phyloP scores from a whole-genome alignment of 2,888 invertebrate species.

The Linnaemya vulpina region DNA sequence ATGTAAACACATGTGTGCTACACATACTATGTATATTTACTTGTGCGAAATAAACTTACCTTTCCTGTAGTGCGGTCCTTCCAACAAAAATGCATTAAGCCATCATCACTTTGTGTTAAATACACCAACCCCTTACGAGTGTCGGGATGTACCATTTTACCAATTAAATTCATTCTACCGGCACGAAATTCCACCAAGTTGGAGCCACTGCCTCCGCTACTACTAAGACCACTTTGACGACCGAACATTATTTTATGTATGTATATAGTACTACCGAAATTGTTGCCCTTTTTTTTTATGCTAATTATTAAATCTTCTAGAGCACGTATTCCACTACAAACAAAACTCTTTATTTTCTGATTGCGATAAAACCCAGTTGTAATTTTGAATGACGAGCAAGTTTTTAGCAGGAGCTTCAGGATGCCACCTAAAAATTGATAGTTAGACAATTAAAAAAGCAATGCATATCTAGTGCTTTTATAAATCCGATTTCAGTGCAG shows the following conservation, averaged over 20 bases:
- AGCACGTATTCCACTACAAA: not conserved
- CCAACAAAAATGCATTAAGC: slow-evolving; percentile 99
- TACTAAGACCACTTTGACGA: slow-evolving; percentile 86
- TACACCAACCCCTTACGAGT: slow-evolving; percentile 97
- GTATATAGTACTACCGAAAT: not conserved
- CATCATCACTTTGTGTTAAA: slow-evolving; percentile 98
- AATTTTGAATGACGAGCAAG: slow-evolving; percentile 68
- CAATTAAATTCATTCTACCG: slow-evolving; percentile 95
- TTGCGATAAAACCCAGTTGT: slow-evolving; percentile 34
- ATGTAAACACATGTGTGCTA: not conserved
- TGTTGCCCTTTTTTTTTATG: not conserved
- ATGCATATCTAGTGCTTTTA: not conserved
- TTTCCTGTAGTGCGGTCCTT: slow-evolving; percentile 96
- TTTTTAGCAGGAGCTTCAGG: slow-evolving; percentile 37
- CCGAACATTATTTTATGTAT: slow-evolving; percentile 80
- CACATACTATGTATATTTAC: no score
- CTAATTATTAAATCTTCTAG: not conserved
- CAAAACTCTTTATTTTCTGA: not conserved
- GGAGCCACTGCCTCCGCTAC: slow-evolving; percentile 92
- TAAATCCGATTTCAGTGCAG: no score
- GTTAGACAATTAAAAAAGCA: not conserved
- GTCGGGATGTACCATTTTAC: slow-evolving; percentile 96
- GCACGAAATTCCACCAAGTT: slow-evolving; percentile 97
- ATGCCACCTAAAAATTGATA: slow-evolving; percentile 33
- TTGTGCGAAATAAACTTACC: slow-evolving; percentile 65